Evolutionary conservation across 2,888 invertebrate genomes (phyloP), one percentile per base, ranked within the genome.

Genomic region (Drosophila phalerata): DNA sequence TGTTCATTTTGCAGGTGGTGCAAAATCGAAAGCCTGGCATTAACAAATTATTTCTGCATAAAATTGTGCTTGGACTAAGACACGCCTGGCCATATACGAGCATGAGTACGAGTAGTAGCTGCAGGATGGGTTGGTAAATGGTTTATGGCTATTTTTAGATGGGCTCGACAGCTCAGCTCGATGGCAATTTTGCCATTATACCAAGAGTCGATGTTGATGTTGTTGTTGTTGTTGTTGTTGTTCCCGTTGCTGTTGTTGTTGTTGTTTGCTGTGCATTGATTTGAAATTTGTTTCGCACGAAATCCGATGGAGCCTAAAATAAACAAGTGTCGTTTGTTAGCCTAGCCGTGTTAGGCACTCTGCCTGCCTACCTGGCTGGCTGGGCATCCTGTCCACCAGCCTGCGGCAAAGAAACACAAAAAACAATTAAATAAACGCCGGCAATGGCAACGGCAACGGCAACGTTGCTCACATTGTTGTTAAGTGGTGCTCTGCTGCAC

Each of bases 251-350:
- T 13, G 47, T 25, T 48, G 77, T 53, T 55, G 77, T 60, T 34
- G 13, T 42, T 19, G 19, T 42, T 56, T 63, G 78, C 37, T 25
- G 43, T 25, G 32, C 76, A 82, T 75, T 72, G 85, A 81, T 79
- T 87, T 79, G 69, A 83, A 88, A 80, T 82, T 82, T 68, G 86
- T 77, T 85, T 83, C 78, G 77, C 81, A 85, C 84, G 84, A 77
- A 85, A 64, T 80, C 65, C 43, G 48, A 53, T 62, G 47, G 34
- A 52, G 73, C 52, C 70, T 69, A 57, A 75, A 77, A 66, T 79
- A 77, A 87, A 72, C 82, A 81, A 84, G 85, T 87, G 79, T 69
- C 70, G 79, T 69, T 75, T 69, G 79, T 61, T 78, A 72, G 73
- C 52, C 77, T 52, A 61, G 73, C 52, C 73, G 52, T 73, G 74